A percentile compares a stretch with the other conserved stretches of the same genome.
Conservation (phyloP, 2,888 invertebrate genomes). For the Cryptus viduatorius region DNA sequence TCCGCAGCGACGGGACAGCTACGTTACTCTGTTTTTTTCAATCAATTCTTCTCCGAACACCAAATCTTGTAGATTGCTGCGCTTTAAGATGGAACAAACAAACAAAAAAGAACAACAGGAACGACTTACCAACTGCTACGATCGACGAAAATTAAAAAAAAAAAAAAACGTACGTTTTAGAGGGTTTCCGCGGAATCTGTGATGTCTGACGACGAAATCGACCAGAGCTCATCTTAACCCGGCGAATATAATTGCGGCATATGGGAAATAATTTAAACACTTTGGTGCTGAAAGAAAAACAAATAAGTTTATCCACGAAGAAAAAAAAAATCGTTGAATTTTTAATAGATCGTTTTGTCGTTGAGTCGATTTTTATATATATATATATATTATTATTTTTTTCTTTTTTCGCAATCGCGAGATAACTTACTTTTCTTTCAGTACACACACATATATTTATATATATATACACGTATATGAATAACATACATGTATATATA, state of each 20-base stretch:
- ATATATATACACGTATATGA: conserved; percentile 44
- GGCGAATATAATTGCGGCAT: not conserved
- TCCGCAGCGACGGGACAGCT: conserved; percentile 62
- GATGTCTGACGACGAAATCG: not conserved
- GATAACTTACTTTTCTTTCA: conserved; percentile 27
- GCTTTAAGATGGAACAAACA: conserved; percentile 62
- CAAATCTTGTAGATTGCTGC: conserved; percentile 81
- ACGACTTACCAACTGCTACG: conserved; percentile 18
- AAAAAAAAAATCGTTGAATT: not conserved
- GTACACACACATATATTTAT: conserved; percentile 52
- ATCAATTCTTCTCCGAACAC: conserved; percentile 78
- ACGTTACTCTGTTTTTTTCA: conserved; percentile 69
- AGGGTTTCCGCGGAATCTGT: not conserved
- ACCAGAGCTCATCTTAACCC: not conserved
- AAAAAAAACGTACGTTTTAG: not conserved
- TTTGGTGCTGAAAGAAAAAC: conserved; percentile 1
- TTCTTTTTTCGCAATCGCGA: not conserved
- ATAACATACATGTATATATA: conserved; percentile 49
- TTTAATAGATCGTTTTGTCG: not conserved
- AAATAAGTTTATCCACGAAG: not conserved
- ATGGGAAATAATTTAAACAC: conserved; percentile 1
- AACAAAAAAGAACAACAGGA: conserved; percentile 9
- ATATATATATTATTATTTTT: no score
- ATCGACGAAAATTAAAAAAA: conserved; percentile 18
- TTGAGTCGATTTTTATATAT: not conserved